These are phyloP conservation scores for Hippocampus guttulatus DNA, from an alignment of 2,113 vertebrate genomes.

Conservation along the genomic window DNA sequence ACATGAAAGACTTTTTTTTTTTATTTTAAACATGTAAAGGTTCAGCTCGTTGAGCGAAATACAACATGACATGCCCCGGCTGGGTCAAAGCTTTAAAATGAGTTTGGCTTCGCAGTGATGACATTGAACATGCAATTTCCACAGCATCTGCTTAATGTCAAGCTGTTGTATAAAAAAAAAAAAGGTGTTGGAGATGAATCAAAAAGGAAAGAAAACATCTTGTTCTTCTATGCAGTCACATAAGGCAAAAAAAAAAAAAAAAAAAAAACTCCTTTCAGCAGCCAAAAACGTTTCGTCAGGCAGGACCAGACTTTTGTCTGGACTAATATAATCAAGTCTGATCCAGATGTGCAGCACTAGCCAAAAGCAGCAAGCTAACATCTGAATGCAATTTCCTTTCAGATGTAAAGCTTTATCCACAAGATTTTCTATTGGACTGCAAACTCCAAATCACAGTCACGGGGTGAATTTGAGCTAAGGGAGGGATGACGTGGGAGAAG, in stretches of 20 bases:
- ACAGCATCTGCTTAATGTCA: constrained; percentile 57
- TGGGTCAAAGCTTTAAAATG: constrained; percentile 41
- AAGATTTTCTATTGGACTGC: constrained; percentile 56
- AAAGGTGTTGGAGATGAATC: constrained; percentile 14
- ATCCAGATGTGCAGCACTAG: constrained; percentile 37
- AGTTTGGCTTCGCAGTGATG: constrained; percentile 29
- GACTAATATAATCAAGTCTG: constrained; percentile 54
- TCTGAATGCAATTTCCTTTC: constrained; percentile 71
- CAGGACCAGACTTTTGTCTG: constrained; percentile 61
- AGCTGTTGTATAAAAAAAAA: constrained; percentile 31
- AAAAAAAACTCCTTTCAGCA: constrained; percentile 34
- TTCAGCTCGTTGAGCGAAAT: constrained; percentile 38
- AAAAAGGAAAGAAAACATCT: constrained; percentile 33
- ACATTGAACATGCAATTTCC: constrained; percentile 54
- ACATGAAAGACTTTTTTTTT: constrained; percentile 10
- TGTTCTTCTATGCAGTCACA: constrained; percentile 44
- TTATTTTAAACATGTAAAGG: constrained; percentile 24
- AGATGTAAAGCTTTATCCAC: constrained; percentile 66
- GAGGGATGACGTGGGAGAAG: constrained; percentile 10
- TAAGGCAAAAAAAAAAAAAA: constrained; percentile 48
- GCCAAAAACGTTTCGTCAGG: constrained; percentile 51
- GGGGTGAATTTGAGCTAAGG: constrained; percentile 34
- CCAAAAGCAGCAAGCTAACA: constrained; percentile 59
- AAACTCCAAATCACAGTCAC: constrained; percentile 41
- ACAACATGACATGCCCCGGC: constrained; percentile 45